phyloP scores from a whole-genome alignment of 2,888 invertebrate genomes.

The Eudasyphora cyanicolor region DNA sequence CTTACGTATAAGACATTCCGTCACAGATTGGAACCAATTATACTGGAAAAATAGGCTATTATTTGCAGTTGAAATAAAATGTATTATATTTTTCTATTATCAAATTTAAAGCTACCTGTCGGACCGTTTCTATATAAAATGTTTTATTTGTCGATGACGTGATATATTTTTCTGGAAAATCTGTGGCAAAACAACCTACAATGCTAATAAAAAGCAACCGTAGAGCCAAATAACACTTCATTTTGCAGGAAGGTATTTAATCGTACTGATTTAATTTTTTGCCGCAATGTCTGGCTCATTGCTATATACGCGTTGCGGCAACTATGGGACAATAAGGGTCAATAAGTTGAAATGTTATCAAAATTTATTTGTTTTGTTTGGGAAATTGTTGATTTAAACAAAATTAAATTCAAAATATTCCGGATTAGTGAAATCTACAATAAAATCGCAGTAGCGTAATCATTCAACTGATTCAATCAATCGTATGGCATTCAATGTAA shows the following conservation, averaged over 20 bases:
- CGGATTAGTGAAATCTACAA: no score
- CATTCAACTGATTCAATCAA: no score
- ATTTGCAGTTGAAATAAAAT: background rate
- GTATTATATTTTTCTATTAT: background rate
- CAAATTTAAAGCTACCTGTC: background rate
- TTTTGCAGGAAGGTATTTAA: background rate
- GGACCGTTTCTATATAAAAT: background rate
- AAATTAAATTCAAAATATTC: no score
- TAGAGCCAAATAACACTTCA: background rate
- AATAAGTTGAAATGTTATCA: no score
- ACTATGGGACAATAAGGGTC: no score
- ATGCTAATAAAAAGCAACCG: background rate
- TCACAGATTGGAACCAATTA: slow-evolving; percentile 45
- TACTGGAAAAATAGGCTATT: slow-evolving; percentile 4
- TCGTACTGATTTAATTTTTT: background rate
- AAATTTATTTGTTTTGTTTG: no score
- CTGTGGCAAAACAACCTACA: background rate
- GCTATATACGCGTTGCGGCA: no score
- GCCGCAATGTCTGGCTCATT: no score
- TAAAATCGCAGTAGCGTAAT: no score
- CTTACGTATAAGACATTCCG: slow-evolving; percentile 27
- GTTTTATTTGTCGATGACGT: background rate
- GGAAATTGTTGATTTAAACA: no score
- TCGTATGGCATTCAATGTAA: no score
- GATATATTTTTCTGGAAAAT: background rate